phyloP scores from a whole-genome alignment of 2,113 vertebrate species.

The Bombycilla garrulus region DNA sequence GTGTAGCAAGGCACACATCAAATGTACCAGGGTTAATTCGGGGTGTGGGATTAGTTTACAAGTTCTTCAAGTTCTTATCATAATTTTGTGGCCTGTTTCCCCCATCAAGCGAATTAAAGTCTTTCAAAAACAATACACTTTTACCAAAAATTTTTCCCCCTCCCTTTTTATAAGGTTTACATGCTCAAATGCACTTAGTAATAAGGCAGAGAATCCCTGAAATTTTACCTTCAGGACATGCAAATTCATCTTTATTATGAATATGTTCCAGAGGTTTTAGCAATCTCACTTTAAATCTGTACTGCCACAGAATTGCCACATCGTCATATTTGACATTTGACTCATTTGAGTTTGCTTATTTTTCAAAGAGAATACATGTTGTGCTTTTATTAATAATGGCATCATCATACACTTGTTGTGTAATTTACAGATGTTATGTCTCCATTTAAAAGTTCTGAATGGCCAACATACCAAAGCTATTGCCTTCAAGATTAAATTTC shows the following conservation, averaged over 20 bases:
- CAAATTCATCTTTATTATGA: neutral
- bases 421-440: neutral
- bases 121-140: neutral
- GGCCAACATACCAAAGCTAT: neutral
- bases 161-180: neutral
- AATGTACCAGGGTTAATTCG: fast-evolving
- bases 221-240: neutral
- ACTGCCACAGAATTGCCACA: neutral
- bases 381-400: neutral
- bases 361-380: neutral
- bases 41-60: fast-evolving
- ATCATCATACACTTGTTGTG: neutral
- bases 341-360: neutral
- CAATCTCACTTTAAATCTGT: neutral
- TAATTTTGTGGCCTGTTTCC: fast-evolving
- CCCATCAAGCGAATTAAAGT: neutral
- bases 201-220: neutral
- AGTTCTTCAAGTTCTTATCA: fast-evolving
- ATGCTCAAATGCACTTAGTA: neutral
- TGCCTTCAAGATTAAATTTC: neutral
- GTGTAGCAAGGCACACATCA: fast-evolving
- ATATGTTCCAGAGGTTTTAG: neutral
- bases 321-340: neutral
- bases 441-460: neutral
- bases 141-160: neutral